Percentiles rank a stretch among this genome's conserved stretches.
Conservation (phyloP, 2,888 invertebrate genomes). For the Notodonta ziczac region DNA sequence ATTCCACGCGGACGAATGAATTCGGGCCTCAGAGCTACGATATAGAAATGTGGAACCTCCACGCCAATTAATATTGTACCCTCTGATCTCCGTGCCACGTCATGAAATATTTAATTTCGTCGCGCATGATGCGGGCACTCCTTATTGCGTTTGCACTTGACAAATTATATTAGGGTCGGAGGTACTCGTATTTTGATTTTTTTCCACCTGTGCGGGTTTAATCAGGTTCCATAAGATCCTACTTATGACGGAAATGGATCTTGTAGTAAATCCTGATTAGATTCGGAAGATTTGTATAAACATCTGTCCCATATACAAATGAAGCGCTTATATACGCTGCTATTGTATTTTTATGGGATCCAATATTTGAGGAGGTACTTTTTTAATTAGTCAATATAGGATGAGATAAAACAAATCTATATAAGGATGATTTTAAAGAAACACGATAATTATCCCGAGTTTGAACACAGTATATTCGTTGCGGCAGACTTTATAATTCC, state of each 20-base stretch:
- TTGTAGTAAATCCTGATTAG: neutral
- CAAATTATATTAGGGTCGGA: conserved; percentile 56
- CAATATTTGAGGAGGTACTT: no score
- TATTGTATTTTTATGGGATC: no score
- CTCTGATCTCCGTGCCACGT: conserved; percentile 6
- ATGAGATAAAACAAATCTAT: no score
- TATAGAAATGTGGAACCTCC: no score
- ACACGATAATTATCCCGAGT: neutral
- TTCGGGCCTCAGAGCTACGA: no score
- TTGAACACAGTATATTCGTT: no score
- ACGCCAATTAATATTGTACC: neutral
- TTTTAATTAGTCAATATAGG: no score
- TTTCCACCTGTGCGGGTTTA: conserved; percentile 27
- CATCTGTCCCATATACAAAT: neutral
- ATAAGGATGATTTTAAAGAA: no score
- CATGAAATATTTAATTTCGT: conserved; percentile 72
- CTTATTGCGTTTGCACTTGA: conserved; percentile 68
- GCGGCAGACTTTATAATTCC: conserved; percentile 19
- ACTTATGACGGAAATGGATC: neutral
- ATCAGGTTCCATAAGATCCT: conserved; percentile 16
- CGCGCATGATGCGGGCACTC: conserved; percentile 55
- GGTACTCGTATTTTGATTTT: conserved; percentile 40
- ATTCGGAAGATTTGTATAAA: neutral
- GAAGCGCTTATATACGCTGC: no score
- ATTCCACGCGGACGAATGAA: no score